These are phyloP conservation scores for Stenopsyche tienmushanensis DNA, from an alignment of 1,140 invertebrate species.

Conservation along the genomic window DNA sequence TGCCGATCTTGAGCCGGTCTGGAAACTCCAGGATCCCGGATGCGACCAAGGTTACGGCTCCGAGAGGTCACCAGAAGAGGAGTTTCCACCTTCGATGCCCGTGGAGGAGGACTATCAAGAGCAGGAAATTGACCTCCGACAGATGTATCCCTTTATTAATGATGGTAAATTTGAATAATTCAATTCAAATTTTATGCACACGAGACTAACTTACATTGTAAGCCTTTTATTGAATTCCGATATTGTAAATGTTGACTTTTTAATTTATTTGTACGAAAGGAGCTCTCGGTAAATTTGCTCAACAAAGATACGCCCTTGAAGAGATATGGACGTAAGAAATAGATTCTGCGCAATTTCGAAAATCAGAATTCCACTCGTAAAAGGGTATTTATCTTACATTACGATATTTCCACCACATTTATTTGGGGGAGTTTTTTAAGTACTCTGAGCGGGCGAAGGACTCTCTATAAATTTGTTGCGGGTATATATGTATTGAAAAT, in stretches of 20 bases:
- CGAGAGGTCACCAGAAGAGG: conserved; percentile 75
- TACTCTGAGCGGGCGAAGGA: neutral
- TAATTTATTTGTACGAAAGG: neutral
- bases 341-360: no score
- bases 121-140: conserved; percentile 56
- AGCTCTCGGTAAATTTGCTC: neutral
- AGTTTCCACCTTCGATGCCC: conserved; percentile 66
- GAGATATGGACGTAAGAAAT: no score
- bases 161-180: conserved; percentile 55
- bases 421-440: neutral
- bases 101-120: conserved; percentile 52
- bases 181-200: neutral
- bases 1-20: conserved; percentile 48
- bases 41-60: conserved; percentile 77
- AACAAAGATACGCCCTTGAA: no score
- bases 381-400: conserved; percentile 2
- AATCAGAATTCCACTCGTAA: neutral
- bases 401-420: conserved; percentile 14
- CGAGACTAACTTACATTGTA: no score
- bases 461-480: conserved; percentile 6
- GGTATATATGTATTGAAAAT: conserved; percentile 10
- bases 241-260: neutral
- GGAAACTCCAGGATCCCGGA: conserved; percentile 59
- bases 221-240: no score
- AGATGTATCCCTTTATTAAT: conserved; percentile 63